phyloP scores from a whole-genome alignment of 2,797 vertebrate genomes.

The Avahi laniger region DNA sequence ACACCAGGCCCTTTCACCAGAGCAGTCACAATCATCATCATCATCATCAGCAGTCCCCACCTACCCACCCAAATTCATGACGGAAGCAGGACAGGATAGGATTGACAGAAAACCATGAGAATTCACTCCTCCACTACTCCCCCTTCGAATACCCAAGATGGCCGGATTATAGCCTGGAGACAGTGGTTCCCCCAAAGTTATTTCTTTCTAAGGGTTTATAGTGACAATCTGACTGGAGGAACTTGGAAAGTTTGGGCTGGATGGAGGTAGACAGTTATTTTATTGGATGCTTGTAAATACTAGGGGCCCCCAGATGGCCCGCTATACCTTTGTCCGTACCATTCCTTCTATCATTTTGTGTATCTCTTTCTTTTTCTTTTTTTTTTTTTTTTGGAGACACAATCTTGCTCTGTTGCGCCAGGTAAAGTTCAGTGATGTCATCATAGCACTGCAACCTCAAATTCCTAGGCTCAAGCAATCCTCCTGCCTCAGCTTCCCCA shows the following conservation, averaged over 20 bases:
- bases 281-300: background rate
- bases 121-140: background rate
- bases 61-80: background rate
- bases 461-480: no score
- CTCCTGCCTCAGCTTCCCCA: no score
- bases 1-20: background rate
- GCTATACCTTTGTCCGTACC: background rate
- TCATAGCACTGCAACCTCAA: no score
- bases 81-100: background rate
- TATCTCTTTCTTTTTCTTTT: no score
- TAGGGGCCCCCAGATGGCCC: no score
- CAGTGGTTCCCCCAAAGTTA: background rate
- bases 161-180: background rate
- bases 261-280: background rate
- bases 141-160: background rate
- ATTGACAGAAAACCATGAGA: background rate
- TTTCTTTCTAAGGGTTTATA: background rate
- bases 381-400: no score
- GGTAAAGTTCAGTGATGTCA: no score
- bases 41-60: background rate
- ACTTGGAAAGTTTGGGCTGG: background rate
- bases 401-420: no score
- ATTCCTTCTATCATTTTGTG: background rate
- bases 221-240: background rate
- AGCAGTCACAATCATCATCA: background rate